A percentile compares a stretch with the other conserved stretches of the same genome.
These are phyloP conservation scores for Achlya flavicornis DNA, from an alignment of 2,888 invertebrate genomes.

Conservation along the genomic window DNA sequence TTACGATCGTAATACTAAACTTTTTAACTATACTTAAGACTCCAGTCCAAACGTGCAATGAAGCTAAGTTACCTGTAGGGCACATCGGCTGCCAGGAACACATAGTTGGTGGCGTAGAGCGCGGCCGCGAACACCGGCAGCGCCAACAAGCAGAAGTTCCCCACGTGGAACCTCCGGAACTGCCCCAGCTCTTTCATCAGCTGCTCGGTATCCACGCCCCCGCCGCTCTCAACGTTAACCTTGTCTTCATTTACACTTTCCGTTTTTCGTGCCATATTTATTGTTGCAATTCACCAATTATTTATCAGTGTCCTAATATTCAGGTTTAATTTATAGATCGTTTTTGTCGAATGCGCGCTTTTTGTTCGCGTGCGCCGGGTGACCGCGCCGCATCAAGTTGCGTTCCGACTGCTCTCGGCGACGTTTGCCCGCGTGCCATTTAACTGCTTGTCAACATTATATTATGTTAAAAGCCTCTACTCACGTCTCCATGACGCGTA, in stretches of 20 bases:
- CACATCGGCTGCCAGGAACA: conserved; percentile 72
- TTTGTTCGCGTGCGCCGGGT: not conserved
- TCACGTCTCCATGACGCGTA: not conserved
- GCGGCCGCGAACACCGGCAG: conserved; percentile 53
- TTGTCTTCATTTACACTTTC: conserved; percentile 20
- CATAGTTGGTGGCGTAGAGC: conserved; percentile 64
- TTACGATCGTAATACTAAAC: too few relatives aligned
- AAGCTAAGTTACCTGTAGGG: conserved; percentile 62
- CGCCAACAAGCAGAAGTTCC: conserved; percentile 59
- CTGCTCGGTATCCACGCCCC: conserved; percentile 60
- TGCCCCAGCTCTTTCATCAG: conserved; percentile 73
- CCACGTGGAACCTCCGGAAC: conserved; percentile 62
- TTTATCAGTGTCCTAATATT: not conserved
- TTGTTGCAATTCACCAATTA: not conserved
- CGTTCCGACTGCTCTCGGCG: conserved; percentile 4
- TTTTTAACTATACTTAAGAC: too few relatives aligned
- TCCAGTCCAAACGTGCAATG: not conserved
- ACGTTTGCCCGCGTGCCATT: not conserved
- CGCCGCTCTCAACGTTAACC: conserved; percentile 13
- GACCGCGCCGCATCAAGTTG: conserved; percentile 5
- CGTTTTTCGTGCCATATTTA: conserved; percentile 16
- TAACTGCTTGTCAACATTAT: not conserved
- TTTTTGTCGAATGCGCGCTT: not conserved
- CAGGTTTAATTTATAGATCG: not conserved
- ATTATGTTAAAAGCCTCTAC: not conserved